Evolutionary conservation across 2,888 invertebrate genomes (phyloP), one percentile per base, ranked within the genome.

Genomic region (Spodoptera picta): DNA sequence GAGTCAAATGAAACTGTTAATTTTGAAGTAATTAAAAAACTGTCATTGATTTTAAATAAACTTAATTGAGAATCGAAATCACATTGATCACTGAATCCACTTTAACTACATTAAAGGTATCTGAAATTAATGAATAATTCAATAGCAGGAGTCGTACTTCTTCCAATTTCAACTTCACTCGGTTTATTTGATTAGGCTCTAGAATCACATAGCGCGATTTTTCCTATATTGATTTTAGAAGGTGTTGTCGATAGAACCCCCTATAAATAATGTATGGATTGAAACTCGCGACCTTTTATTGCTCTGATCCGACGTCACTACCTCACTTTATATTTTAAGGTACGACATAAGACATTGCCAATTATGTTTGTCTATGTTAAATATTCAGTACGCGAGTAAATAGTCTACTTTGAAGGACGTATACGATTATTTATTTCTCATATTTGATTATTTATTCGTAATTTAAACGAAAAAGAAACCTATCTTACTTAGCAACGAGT

Each of bases 151-250:
- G 80, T 83, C 75, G 69, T 77, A 86, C 83, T 84, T 79, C 82
- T 81, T 82, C 83, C 83, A 84, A 86, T 85, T 87, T 88, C 82
- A 86, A 88, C 85, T 85, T 82, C 69, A 76, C 74, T 77, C 77
- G 76, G 74, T 82, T 85, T 87, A 87, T 88, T 90, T 88, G 87
- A 87, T 88, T 85, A 83, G 86, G 85, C 79, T 82, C 81, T 80
- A 83, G 82, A 74, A 82, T 78, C 73, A 79, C 77, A 81, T 81
- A 73, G 75, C 77, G 77, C 24, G 67, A 69, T 75, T 75, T 87
- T 83, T 77, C 70, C 80, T 70, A 78, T 85, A 85, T 86, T 84
- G 84, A 86, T 83, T 87, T 79, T 73, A 71, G 74, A 79, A 81
- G 79, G 80, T 81, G 75, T 81, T 80, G 78, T 79, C 77, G 72